A percentile compares a stretch with the other conserved stretches of the same genome.
Evolutionary conservation across 2,113 vertebrate species (phyloP).

Genomic region (Psittacus erithacus): DNA sequence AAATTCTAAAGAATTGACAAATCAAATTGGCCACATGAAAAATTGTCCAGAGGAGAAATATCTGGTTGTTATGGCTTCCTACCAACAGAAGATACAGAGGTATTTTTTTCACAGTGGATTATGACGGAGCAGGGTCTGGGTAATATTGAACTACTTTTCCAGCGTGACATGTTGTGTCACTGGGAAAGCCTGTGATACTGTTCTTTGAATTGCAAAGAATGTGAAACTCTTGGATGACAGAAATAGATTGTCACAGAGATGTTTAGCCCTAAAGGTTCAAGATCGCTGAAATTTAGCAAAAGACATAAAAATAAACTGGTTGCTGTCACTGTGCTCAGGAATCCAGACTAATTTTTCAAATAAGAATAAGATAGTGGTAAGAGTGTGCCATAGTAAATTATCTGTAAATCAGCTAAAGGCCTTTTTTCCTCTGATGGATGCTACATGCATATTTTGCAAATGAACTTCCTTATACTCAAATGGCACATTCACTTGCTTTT

Average conservation of each 20-base stretch:
- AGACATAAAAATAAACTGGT: conserved; percentile 33
- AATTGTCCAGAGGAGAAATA: conserved; percentile 45
- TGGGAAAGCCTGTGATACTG: background rate
- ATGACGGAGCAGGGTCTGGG: conserved; percentile 1
- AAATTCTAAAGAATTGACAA: conserved; percentile 45
- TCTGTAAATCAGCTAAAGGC: conserved; percentile 31
- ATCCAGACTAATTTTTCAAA: conserved; percentile 48
- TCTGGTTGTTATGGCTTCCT: conserved; percentile 32
- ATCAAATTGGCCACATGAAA: conserved; percentile 45
- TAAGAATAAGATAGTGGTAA: conserved; percentile 34
- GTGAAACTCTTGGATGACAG: background rate
- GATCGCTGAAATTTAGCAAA: conserved; percentile 21
- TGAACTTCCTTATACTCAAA: background rate
- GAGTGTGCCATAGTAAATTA: conserved; percentile 30
- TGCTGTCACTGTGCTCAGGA: background rate
- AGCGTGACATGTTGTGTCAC: background rate
- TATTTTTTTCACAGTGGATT: conserved; percentile 56
- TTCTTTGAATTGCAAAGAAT: background rate
- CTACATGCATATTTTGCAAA: background rate
- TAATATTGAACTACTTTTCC: conserved; percentile 26
- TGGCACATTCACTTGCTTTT: background rate
- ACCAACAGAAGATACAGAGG: background rate
- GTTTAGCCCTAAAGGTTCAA: conserved; percentile 40
- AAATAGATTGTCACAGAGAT: conserved; percentile 19
- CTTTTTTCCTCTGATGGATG: conserved; percentile 7